Evolutionary conservation across 2,113 vertebrate genomes (phyloP).

Genomic region (Phaethon lepturus): DNA sequence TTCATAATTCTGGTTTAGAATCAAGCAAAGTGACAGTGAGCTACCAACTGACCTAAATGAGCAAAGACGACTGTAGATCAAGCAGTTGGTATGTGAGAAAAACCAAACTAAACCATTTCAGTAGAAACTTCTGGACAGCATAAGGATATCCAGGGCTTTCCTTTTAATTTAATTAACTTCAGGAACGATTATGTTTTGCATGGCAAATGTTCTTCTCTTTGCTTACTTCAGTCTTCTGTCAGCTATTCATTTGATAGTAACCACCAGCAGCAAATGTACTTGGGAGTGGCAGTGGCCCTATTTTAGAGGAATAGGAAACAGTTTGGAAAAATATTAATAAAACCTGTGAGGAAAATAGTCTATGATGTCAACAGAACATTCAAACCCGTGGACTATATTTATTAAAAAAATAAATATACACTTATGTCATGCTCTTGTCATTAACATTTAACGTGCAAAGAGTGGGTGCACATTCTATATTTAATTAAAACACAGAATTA

Average conservation of each 20-base stretch:
- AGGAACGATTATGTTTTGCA: slow-evolving; percentile 7
- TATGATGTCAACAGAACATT: slow-evolving; percentile 70
- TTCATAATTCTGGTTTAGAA: neutral
- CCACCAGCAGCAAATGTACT: slow-evolving; percentile 29
- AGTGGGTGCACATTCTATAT: slow-evolving; percentile 43
- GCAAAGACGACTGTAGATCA: neutral
- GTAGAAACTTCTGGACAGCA: neutral
- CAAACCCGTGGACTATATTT: slow-evolving; percentile 39
- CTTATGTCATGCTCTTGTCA: slow-evolving; percentile 63
- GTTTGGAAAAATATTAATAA: slow-evolving; percentile 75
- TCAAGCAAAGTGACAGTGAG: neutral
- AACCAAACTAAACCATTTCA: neutral
- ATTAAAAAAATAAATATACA: slow-evolving; percentile 75
- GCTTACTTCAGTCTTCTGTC: slow-evolving; percentile 2
- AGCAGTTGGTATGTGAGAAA: neutral
- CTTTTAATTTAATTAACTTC: slow-evolving; percentile 18
- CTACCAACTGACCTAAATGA: neutral
- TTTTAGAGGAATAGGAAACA: slow-evolving; percentile 71
- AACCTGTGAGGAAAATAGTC: slow-evolving; percentile 47
- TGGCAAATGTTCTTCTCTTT: neutral
- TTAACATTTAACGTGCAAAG: slow-evolving; percentile 69
- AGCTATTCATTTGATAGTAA: slow-evolving; percentile 33
- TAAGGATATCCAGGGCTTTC: neutral
- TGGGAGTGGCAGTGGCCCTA: slow-evolving; percentile 36
- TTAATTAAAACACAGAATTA: slow-evolving; percentile 76